These are phyloP conservation scores for Ichneumoninae sp. DNA, from an alignment of 2,888 invertebrate genomes.

Conservation along the genomic window DNA sequence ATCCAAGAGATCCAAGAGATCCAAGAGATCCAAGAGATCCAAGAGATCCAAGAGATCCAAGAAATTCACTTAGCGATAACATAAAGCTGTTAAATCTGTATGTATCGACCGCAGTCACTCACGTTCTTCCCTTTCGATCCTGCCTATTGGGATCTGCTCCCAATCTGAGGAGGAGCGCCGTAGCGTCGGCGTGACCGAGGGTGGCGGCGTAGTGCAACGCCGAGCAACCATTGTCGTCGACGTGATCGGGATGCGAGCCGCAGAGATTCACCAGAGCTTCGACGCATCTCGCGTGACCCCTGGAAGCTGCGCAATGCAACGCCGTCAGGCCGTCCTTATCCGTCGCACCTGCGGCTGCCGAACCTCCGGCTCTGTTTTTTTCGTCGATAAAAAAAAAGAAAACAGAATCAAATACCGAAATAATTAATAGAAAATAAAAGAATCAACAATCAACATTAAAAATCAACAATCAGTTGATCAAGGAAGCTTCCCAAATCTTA, in stretches of 20 bases:
- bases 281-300: conserved; percentile 96
- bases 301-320: conserved; percentile 97
- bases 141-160: conserved; percentile 97
- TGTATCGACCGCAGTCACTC: conserved; percentile 71
- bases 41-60: too few species aligned
- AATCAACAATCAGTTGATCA: background rate
- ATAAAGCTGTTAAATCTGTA: background rate
- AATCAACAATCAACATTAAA: background rate
- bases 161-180: conserved; percentile 93
- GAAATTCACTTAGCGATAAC: too few species aligned
- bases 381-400: background rate
- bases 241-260: conserved; percentile 94
- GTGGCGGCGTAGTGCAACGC: conserved; percentile 98
- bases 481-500: background rate
- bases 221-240: conserved; percentile 97
- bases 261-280: conserved; percentile 95
- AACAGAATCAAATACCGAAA: background rate
- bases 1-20: too few species aligned
- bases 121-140: conserved; percentile 96
- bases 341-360: conserved; percentile 86
- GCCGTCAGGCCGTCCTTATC: conserved; percentile 97
- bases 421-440: background rate
- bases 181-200: conserved; percentile 97
- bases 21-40: too few species aligned
- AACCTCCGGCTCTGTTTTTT: conserved; percentile 79